Base-by-base conservation (phyloP, 30 jellyfish, hydroid and myxozoan species). In the Aurelia aurita region DNA sequence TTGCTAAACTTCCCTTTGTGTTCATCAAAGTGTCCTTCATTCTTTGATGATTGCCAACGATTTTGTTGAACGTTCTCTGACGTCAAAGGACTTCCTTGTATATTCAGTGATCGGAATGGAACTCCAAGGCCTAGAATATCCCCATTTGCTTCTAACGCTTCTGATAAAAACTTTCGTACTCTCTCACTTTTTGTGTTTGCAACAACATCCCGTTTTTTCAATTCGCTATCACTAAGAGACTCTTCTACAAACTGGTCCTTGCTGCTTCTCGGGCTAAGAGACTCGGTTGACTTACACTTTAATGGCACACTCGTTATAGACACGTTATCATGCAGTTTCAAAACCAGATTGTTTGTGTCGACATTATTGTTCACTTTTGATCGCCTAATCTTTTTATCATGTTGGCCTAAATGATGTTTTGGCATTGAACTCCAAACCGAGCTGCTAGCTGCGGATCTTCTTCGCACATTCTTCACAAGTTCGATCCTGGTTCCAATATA, bases 401-500 rank as follows among this genome's bases (percentile, higher is more conserved):
- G 79, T n/a, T 34, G 62, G 19, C 88, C 88, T 35, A 77, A 72
- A 22, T 62, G 88, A 59, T 77, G 88, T 25, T 10, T 34, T 8
- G 88, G 88, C 88, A 77, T 77, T 15, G 39, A 27, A 31, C 62
- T 77, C 88, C 88, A 77, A 12, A 77, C 28, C 1, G 88, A 67
- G 18, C 25, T 77, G 19, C 72, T 68, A 39, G 67, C 44, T 18
- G 7, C 20, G 2, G 53, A 14, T 34, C 12, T 58, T 27, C 27
- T 59, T 27, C 45, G 34, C 2, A 22, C 79, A 25, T 77, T 77
- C 69, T 77, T 77, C 23, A 77, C 79, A 43, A 77, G 88, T 39
- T 77, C 88, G 18, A 77, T 77, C 12, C 79, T 77, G 26, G 88
- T 77, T 2, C 88, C 88, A 28, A 77, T 77, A 21, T 77, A 77